Evolutionary conservation across 2,113 vertebrate genomes (phyloP).

Genomic region (Leptobrachium leishanense): DNA sequence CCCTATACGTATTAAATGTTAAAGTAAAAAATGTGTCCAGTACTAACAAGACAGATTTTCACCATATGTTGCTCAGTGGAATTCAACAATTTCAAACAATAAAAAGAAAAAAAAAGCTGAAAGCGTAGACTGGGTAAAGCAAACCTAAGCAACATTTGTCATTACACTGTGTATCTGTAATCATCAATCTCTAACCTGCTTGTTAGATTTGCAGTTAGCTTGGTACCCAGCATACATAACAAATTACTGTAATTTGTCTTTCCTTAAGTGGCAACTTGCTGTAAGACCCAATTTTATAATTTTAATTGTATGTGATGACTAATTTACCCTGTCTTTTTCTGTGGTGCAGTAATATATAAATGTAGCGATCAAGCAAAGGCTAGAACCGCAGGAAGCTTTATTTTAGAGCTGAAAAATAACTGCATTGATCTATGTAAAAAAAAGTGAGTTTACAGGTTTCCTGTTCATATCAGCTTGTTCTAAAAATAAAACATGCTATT

Average conservation of each 20-base stretch:
- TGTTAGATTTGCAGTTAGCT: conserved; percentile 43
- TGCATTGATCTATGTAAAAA: conserved; percentile 21
- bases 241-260: conserved; percentile 48
- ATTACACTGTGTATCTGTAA: conserved; percentile 36
- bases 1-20: conserved; percentile 2
- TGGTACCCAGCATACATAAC: conserved; percentile 42
- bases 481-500: too few relatives aligned
- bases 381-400: conserved; percentile 41
- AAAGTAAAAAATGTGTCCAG: conserved; percentile 15
- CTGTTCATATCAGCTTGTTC: neutral
- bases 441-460: conserved; percentile 11
- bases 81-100: neutral
- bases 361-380: conserved; percentile 33
- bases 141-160: conserved; percentile 33
- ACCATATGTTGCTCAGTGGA: conserved; percentile 25
- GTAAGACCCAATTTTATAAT: conserved; percentile 49
- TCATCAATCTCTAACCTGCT: conserved; percentile 46
- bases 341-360: conserved; percentile 49
- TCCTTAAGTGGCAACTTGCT: conserved; percentile 48
- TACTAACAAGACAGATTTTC: conserved; percentile 29
- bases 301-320: conserved; percentile 49
- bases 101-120: neutral
- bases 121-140: conserved; percentile 17
- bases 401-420: conserved; percentile 33
- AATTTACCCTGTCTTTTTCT: conserved; percentile 48